Percentiles rank a stretch among this genome's conserved stretches.
Evolutionary conservation across 2,113 vertebrate species (phyloP).

Genomic region (Dicentrarchus labrax): DNA sequence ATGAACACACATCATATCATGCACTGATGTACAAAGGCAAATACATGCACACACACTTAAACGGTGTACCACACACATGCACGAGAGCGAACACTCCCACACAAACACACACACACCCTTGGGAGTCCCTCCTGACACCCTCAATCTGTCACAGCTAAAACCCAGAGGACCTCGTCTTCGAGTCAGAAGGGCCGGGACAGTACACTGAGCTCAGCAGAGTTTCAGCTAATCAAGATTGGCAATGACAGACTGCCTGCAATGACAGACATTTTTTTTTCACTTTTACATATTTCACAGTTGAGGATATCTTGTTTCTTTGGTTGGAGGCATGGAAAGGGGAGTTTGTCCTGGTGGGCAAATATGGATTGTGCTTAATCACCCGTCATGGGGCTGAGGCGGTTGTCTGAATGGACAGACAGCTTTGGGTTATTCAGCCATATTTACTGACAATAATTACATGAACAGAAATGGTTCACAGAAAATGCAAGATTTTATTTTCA

Average conservation of each 20-base stretch:
- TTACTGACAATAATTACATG: conserved; percentile 49
- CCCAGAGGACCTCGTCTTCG: conserved; percentile 69
- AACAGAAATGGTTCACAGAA: conserved; percentile 8
- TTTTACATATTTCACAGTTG: conserved; percentile 65
- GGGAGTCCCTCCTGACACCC: conserved; percentile 72
- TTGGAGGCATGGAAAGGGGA: conserved; percentile 51
- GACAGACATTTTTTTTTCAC: conserved; percentile 46
- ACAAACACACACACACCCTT: conserved; percentile 47
- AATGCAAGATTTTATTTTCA: conserved; percentile 11
- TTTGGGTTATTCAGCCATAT: conserved; percentile 28
- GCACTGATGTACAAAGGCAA: conserved; percentile 48
- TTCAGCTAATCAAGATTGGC: conserved; percentile 75
- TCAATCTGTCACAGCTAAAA: conserved; percentile 79
- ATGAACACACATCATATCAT: conserved; percentile 43
- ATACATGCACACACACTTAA: conserved; percentile 30
- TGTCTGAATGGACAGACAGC: conserved; percentile 41
- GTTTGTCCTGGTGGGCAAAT: conserved; percentile 40
- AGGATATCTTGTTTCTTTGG: conserved; percentile 59
- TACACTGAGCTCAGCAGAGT: conserved; percentile 68
- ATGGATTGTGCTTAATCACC: conserved; percentile 59
- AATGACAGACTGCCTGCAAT: conserved; percentile 72
- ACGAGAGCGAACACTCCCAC: background rate
- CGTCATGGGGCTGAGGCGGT: conserved; percentile 14
- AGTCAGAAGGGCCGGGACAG: conserved; percentile 63
- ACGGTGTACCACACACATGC: conserved; percentile 13